Evolutionary conservation across 1,140 invertebrate species (phyloP).

Genomic region (Rhagoletis zephyria): DNA sequence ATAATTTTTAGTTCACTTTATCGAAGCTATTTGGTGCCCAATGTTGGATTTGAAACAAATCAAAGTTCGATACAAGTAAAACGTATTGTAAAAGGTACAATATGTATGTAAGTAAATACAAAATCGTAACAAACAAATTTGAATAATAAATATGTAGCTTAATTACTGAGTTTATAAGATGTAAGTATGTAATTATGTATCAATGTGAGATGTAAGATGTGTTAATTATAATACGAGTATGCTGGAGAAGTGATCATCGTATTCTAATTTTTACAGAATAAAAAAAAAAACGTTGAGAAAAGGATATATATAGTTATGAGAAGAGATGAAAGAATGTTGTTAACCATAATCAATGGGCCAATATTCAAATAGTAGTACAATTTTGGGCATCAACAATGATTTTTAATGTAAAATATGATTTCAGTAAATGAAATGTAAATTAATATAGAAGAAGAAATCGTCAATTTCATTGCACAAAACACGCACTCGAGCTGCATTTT

Average conservation of each 20-base stretch:
- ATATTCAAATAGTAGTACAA: not conserved
- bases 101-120: not conserved
- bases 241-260: not conserved
- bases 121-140: conserved; percentile 43
- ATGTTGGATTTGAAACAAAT: conserved; percentile 12
- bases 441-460: no score
- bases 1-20: not conserved
- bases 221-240: conserved; percentile 26
- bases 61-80: conserved; percentile 35
- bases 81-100: conserved; percentile 28
- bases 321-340: not conserved
- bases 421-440: not conserved
- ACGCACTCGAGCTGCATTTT: no score
- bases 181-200: conserved; percentile 16
- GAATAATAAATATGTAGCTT: not conserved
- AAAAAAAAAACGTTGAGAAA: not conserved
- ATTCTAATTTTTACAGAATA: conserved; percentile 18
- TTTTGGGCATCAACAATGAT: not conserved
- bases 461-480: no score
- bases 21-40: not conserved
- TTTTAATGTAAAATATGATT: not conserved
- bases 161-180: conserved; percentile 4
- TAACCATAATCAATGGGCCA: not conserved
- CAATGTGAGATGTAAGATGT: conserved; percentile 29
- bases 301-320: not conserved